These are phyloP conservation scores for Capromys pilorides DNA, from an alignment of 2,797 vertebrate species.

Conservation along the genomic window DNA sequence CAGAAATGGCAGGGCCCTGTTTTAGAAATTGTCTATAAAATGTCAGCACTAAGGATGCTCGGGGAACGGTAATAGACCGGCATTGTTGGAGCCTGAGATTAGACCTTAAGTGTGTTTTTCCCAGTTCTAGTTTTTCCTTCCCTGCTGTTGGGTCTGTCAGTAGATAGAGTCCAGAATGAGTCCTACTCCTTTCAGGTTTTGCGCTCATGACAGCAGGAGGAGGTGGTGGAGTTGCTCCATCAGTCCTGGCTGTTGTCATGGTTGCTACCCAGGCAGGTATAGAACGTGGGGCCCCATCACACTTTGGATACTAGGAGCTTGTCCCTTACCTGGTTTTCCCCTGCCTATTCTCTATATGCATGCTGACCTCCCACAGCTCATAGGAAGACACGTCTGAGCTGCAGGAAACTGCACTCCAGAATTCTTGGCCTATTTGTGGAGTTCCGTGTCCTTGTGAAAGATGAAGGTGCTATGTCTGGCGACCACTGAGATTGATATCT, in stretches of 20 bases:
- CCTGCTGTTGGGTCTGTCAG: constrained; percentile 83
- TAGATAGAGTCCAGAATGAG: constrained; percentile 79
- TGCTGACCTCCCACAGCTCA: rapidly evolving
- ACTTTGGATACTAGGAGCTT: neutral
- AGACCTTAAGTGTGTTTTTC: constrained; percentile 84
- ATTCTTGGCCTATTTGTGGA: neutral
- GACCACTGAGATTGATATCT: neutral
- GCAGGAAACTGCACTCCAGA: neutral
- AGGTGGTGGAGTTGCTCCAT: neutral
- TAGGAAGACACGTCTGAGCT: neutral
- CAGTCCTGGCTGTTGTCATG: neutral
- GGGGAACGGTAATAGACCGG: constrained; percentile 84
- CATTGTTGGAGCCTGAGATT: constrained; percentile 85
- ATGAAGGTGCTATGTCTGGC: neutral
- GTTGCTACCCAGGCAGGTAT: neutral
- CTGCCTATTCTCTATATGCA: neutral
- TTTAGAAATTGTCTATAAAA: constrained; percentile 89
- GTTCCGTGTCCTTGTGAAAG: neutral
- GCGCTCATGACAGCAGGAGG: constrained; percentile 53
- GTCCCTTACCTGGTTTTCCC: neutral
- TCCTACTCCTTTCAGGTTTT: constrained; percentile 73
- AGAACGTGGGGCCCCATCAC: neutral
- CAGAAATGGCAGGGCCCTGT: constrained; percentile 87
- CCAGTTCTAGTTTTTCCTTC: constrained; percentile 80
- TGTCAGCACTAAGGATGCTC: constrained; percentile 86